These are phyloP conservation scores for Liposcelis brunnea DNA, from an alignment of 2,888 invertebrate genomes.

Conservation along the genomic window DNA sequence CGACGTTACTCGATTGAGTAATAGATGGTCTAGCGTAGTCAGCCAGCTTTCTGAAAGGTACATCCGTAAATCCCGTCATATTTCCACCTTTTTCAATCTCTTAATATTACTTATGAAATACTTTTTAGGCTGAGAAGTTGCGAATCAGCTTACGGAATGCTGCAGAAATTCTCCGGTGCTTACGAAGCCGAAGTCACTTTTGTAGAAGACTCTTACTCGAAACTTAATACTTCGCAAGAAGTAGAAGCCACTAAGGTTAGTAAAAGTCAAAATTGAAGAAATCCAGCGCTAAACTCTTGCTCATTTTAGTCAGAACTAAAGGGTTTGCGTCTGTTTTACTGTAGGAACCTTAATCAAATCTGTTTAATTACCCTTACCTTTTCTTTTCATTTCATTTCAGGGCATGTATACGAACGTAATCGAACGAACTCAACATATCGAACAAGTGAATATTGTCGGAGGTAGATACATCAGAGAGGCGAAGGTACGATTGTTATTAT, in stretches of 20 bases:
- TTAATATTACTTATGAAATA: background rate
- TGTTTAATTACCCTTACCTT: no score
- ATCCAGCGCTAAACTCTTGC: no score
- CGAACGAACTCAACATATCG: slow-evolving; percentile 85
- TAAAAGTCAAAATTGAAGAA: slow-evolving; percentile 11
- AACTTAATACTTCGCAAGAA: slow-evolving; percentile 45
- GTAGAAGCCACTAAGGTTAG: slow-evolving; percentile 65
- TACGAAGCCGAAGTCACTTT: slow-evolving; percentile 76
- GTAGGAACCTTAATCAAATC: no score
- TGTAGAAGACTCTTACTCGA: slow-evolving; percentile 70
- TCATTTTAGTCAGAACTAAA: no score
- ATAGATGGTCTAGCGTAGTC: slow-evolving; percentile 84
- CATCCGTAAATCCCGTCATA: no score
- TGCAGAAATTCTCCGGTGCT: slow-evolving; percentile 79
- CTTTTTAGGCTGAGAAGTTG: slow-evolving; percentile 61
- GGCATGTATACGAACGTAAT: slow-evolving; percentile 81
- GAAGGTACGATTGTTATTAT: slow-evolving; percentile 52
- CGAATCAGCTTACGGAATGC: slow-evolving; percentile 76
- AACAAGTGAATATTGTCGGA: slow-evolving; percentile 87
- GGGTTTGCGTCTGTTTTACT: no score
- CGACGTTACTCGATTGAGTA: slow-evolving; percentile 73
- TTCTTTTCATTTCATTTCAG: slow-evolving; percentile 34
- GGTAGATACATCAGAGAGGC: slow-evolving; percentile 93
- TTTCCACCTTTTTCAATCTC: background rate
- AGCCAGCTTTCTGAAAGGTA: slow-evolving; percentile 72